phyloP scores from a whole-genome alignment of 2,113 vertebrate genomes.

The Coracopsis vasa region DNA sequence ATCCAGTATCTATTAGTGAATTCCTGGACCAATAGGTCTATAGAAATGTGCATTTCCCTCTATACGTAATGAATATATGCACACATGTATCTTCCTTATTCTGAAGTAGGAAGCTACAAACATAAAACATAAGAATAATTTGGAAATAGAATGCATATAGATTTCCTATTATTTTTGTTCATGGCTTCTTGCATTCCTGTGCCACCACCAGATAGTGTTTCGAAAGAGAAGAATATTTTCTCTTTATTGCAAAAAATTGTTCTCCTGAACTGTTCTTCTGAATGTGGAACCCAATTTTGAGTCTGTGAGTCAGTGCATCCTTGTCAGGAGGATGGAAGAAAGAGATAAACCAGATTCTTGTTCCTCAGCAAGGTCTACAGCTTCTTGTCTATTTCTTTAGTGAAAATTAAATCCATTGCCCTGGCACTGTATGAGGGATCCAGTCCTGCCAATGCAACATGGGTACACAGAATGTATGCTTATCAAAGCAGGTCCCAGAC shows the following conservation, averaged over 20 bases:
- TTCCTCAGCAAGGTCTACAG: not conserved
- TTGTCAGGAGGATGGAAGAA: not conserved
- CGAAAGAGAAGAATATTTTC: not conserved
- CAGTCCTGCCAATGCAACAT: accelerated
- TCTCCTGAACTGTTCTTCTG: not conserved
- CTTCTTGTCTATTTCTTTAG: not conserved
- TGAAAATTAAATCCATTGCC: not conserved
- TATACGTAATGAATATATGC: not conserved
- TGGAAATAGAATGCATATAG: not conserved
- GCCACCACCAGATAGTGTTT: not conserved
- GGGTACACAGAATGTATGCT: not conserved
- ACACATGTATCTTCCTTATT: not conserved
- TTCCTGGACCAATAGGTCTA: not conserved
- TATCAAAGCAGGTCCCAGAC: not conserved
- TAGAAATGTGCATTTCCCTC: not conserved
- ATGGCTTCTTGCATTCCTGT: not conserved
- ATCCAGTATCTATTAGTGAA: not conserved
- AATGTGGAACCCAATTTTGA: not conserved
- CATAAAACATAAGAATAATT: not conserved
- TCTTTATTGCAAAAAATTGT: not conserved
- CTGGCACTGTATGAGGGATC: not conserved
- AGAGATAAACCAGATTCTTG: not conserved
- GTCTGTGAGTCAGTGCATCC: not conserved
- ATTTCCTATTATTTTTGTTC: not conserved
- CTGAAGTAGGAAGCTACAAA: not conserved